These are phyloP conservation scores for Oreocharis arfaki DNA, from an alignment of 2,113 vertebrate species.

Conservation along the genomic window DNA sequence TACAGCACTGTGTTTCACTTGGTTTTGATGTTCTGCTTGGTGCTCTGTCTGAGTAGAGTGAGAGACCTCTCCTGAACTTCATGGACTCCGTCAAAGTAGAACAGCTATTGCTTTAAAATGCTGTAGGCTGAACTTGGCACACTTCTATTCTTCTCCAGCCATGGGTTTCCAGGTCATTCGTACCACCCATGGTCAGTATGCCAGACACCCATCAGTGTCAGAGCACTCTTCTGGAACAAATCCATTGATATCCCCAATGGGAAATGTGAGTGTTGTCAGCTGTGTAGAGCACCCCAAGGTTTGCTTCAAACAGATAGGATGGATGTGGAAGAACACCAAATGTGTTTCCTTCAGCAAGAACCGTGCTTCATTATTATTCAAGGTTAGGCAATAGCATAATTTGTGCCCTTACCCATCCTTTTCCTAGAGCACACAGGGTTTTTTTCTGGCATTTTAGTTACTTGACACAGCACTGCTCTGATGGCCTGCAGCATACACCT, in stretches of 20 bases:
- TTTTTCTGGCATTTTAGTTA: background rate
- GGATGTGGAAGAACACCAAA: background rate
- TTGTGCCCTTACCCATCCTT: background rate
- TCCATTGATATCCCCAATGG: background rate
- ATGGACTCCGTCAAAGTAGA: background rate
- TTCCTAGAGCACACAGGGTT: background rate
- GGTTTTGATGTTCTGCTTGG: background rate
- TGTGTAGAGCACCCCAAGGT: background rate
- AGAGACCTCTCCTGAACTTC: background rate
- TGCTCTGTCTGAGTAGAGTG: background rate
- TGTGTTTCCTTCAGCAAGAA: background rate
- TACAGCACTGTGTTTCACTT: background rate
- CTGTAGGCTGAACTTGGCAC: background rate
- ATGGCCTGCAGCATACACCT: background rate
- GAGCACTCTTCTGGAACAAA: background rate
- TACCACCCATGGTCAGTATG: background rate
- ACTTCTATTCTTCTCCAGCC: background rate
- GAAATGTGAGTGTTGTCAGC: background rate
- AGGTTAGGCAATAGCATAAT: background rate
- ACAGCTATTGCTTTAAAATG: background rate
- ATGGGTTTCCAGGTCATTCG: background rate
- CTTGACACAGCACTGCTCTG: background rate
- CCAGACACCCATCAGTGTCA: fast-evolving
- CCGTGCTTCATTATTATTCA: background rate
- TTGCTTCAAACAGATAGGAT: background rate